phyloP scores from a whole-genome alignment of 92 coral and sea anemone genomes.

The Porites cylindrica region DNA sequence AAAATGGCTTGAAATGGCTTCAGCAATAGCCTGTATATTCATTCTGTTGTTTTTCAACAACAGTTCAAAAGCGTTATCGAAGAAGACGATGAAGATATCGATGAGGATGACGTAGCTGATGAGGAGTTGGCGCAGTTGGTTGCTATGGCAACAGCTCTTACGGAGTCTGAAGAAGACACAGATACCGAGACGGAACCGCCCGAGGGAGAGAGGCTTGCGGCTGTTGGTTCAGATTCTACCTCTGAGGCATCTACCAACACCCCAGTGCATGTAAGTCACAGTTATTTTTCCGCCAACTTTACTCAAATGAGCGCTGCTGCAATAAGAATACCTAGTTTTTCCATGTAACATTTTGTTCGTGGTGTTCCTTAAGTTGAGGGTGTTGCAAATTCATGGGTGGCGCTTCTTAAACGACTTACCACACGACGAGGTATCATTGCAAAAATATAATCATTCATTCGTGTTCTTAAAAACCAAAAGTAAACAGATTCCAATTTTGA shows the following conservation, averaged over 20 bases:
- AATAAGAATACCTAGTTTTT: no score
- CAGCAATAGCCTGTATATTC: background rate
- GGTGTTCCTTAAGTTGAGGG: no score
- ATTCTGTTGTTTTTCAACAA: background rate
- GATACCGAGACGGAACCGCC: slow-evolving; percentile 74
- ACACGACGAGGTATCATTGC: no score
- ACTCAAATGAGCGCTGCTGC: no score
- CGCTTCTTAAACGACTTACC: no score
- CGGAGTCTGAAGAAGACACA: slow-evolving; percentile 86
- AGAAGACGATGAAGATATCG: slow-evolving; percentile 92
- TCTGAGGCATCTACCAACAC: slow-evolving; percentile 79
- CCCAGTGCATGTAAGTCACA: slow-evolving; percentile 56
- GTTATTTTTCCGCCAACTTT: background rate
- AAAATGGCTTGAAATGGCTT: no score
- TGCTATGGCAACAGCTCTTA: slow-evolving; percentile 92
- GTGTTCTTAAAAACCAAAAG: no score
- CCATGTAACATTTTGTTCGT: no score
- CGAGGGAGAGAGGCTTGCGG: slow-evolving; percentile 75
- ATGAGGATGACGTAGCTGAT: slow-evolving; percentile 92
- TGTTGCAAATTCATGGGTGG: no score
- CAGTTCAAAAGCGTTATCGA: slow-evolving; percentile 88
- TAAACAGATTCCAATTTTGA: no score
- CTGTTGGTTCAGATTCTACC: slow-evolving; percentile 87
- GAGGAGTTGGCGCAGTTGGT: slow-evolving; percentile 94
- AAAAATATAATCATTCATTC: no score